phyloP scores from a whole-genome alignment of 1,140 invertebrate species.

The Venustaconcha ellipsiformis region DNA sequence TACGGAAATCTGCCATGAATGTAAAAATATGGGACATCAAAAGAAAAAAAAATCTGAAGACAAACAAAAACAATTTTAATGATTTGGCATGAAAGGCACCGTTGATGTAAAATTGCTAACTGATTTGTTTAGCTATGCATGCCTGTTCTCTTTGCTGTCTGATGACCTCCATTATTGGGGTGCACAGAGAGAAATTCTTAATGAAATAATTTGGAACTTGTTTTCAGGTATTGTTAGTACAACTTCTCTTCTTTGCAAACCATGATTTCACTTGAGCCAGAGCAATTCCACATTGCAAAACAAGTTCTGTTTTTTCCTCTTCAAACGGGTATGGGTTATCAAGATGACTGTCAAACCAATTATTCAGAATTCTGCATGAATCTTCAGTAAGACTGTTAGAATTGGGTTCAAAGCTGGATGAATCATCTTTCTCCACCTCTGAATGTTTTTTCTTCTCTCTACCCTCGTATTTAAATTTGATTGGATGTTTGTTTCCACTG shows the following conservation, averaged over 20 bases:
- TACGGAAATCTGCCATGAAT: no score
- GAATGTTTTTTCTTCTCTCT: slow-evolving; percentile 20
- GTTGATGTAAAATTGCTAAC: slow-evolving; percentile 25
- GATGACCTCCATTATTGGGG: slow-evolving; percentile 39
- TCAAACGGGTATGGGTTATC: slow-evolving; percentile 37
- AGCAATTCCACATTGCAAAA: slow-evolving; percentile 47
- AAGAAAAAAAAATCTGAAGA: no score
- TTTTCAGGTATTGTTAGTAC: slow-evolving; percentile 52
- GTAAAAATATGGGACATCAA: slow-evolving; percentile 47
- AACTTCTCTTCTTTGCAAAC: slow-evolving; percentile 65
- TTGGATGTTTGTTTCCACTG: slow-evolving; percentile 58
- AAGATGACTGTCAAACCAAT: no score
- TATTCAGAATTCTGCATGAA: no score
- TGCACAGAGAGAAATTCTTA: slow-evolving; percentile 46
- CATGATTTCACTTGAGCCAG: slow-evolving; percentile 60
- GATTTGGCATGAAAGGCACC: not conserved
- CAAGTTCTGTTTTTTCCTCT: slow-evolving; percentile 49
- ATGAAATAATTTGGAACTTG: slow-evolving; percentile 57
- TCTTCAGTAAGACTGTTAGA: no score
- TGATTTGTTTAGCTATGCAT: slow-evolving; percentile 14
- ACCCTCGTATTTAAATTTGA: slow-evolving; percentile 51
- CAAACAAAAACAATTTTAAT: no score
- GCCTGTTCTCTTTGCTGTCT: slow-evolving; percentile 28
- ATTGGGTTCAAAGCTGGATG: no score
- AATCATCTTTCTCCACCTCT: no score